Percentiles rank a stretch among this genome's conserved stretches.
Evolutionary conservation across 2,888 invertebrate genomes (phyloP).

Genomic region (Dynastes hyllus): DNA sequence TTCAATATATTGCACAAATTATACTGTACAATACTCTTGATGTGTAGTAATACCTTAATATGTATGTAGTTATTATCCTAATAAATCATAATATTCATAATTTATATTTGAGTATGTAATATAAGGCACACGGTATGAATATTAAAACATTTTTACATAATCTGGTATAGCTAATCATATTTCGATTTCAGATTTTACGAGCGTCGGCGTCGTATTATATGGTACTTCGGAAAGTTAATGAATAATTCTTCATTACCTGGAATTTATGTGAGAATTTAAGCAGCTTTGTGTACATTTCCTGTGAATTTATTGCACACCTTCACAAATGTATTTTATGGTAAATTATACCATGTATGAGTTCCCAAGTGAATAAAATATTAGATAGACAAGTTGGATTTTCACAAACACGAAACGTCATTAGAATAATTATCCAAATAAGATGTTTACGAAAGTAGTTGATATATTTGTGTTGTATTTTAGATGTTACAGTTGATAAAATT

Average conservation of each 20-base stretch:
- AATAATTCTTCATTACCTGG: conserved; percentile 9
- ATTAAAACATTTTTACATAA: background rate
- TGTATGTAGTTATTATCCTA: too few species aligned
- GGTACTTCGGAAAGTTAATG: conserved; percentile 42
- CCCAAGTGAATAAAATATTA: conserved; percentile 1
- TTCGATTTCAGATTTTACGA: conserved; percentile 44
- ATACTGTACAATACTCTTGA: too few species aligned
- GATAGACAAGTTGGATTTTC: background rate
- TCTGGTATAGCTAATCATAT: background rate
- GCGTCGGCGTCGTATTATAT: conserved; percentile 44
- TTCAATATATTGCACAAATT: too few species aligned
- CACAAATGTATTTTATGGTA: background rate
- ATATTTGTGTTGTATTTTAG: too few species aligned
- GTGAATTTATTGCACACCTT: background rate
- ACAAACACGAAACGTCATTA: too few species aligned
- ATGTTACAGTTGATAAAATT: too few species aligned
- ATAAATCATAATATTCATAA: too few species aligned
- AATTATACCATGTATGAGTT: background rate
- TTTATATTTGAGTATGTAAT: too few species aligned
- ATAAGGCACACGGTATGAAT: too few species aligned
- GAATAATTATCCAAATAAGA: too few species aligned
- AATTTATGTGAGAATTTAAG: conserved; percentile 26
- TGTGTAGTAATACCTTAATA: too few species aligned
- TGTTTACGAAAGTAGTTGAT: too few species aligned
- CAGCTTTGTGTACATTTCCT: background rate